Evolutionary conservation across 2,113 vertebrate species (phyloP), one percentile per base, ranked within the genome.

Genomic region (Tragelaphus buxtoni): DNA sequence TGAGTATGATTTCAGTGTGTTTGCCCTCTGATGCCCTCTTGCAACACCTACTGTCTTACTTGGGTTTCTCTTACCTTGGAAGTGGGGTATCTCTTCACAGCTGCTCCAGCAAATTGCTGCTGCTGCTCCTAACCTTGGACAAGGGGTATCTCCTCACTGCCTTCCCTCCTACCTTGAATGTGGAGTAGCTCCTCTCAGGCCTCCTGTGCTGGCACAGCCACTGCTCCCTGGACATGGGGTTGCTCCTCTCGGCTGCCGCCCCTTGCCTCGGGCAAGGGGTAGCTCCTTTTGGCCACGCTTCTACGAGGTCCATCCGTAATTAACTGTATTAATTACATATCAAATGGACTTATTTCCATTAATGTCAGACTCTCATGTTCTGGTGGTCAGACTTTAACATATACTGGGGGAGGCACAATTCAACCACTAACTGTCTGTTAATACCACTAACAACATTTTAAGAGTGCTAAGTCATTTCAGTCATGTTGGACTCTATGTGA

Each of bases 271-370:
- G 12, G 14, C 1, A 1, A 30, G 28, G 5, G 60, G 28, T 30
- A 61, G 28, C 12, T 61, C 12, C 60, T 61, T 61, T 61, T 0
- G 0, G 28, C 60, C 28, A 61, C 0, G 12, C 60, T 61, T 30
- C 28, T 61, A 12, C 0, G 0, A 61, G 60, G 28, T 61, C 60
- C 0, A 6, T 61, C 28, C 0, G 0, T 30, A 61, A 12, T 14
- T 14, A 30, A 76, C 3, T 63, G 61, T 74, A 65, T 2, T 63
- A 77, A 61, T 82, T 89, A 30, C 1, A 69, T 20, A 28, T 83
- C n/a, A 88, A 90, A 58, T 53, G 17, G 56, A 5, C 8, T 88
- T 14, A 24, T 69, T 77, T 91, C 32, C n/a, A 49, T 56, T 81
- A 51, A 49, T 9, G 17, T 61, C 45, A 72, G 9, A 42, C 32